phyloP scores from a whole-genome alignment of 2,888 invertebrate species.

The Trachelus stipa region DNA sequence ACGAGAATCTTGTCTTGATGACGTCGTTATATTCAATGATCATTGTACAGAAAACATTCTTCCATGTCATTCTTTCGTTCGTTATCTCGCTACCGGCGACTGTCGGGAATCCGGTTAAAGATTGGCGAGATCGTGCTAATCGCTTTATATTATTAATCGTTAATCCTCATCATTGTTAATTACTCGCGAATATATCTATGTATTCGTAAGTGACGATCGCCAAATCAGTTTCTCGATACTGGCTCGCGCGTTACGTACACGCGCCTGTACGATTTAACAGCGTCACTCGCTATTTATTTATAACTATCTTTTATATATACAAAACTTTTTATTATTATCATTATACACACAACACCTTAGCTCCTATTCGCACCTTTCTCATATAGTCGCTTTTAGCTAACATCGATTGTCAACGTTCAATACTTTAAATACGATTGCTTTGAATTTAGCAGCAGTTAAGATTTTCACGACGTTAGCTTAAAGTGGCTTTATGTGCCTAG shows the following conservation, averaged over 20 bases:
- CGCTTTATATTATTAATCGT: not conserved
- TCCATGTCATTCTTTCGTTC: constrained; percentile 39
- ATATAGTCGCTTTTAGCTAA: not conserved
- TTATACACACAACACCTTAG: not conserved
- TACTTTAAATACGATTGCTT: not conserved
- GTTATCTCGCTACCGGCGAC: not conserved
- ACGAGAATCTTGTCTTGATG: constrained; percentile 14
- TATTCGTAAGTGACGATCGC: not conserved
- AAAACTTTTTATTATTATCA: not conserved
- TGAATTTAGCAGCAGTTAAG: not conserved
- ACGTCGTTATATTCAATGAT: constrained; percentile 36
- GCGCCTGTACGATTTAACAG: not conserved
- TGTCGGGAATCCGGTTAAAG: not conserved
- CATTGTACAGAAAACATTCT: constrained; percentile 49
- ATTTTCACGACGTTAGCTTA: not conserved
- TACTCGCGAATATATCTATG: not conserved
- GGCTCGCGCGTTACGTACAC: not conserved
- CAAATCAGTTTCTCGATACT: not conserved
- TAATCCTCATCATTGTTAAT: not conserved
- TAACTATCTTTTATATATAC: not conserved
- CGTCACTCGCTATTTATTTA: not conserved
- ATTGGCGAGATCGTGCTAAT: not conserved
- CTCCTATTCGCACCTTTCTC: not conserved
- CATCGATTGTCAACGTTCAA: not conserved
- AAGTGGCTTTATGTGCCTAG: not conserved